phyloP scores from a whole-genome alignment of 2,113 vertebrate genomes.

The Canis aureus region DNA sequence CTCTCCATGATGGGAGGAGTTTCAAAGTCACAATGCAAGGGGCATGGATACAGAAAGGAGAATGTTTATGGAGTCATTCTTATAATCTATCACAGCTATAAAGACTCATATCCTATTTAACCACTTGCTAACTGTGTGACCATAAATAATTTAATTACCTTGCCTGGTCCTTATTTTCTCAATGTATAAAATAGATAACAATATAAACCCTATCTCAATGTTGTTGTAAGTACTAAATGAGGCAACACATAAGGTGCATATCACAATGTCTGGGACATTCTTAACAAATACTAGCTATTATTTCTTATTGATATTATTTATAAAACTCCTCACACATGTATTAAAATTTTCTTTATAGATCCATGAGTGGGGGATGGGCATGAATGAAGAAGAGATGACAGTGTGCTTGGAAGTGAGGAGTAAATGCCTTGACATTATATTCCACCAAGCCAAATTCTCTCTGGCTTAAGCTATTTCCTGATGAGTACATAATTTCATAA shows the following conservation, averaged over 20 bases:
- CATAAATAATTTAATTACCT: not conserved
- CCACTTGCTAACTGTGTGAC: not conserved
- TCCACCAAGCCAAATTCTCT: not conserved
- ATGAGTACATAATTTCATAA: not conserved
- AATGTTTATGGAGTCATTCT: not conserved
- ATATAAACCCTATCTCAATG: not conserved
- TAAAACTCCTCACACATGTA: not conserved
- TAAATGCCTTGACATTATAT: fast-evolving
- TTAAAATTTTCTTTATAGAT: not conserved
- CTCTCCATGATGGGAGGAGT: no score
- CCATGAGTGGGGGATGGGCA: not conserved
- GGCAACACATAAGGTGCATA: not conserved
- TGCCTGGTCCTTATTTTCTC: not conserved
- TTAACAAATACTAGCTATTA: not conserved
- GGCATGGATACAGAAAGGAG: not conserved
- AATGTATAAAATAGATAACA: not conserved
- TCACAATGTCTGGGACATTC: not conserved
- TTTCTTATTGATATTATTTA: not conserved
- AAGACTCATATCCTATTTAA: not conserved
- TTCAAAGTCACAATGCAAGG: not conserved
- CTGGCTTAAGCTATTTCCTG: not conserved
- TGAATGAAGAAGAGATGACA: not conserved
- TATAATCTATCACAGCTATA: not conserved
- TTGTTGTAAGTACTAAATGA: not conserved
- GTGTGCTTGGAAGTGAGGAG: not conserved